These are phyloP conservation scores for Acanthornis magna DNA, from an alignment of 2,797 vertebrate species.

Conservation along the genomic window DNA sequence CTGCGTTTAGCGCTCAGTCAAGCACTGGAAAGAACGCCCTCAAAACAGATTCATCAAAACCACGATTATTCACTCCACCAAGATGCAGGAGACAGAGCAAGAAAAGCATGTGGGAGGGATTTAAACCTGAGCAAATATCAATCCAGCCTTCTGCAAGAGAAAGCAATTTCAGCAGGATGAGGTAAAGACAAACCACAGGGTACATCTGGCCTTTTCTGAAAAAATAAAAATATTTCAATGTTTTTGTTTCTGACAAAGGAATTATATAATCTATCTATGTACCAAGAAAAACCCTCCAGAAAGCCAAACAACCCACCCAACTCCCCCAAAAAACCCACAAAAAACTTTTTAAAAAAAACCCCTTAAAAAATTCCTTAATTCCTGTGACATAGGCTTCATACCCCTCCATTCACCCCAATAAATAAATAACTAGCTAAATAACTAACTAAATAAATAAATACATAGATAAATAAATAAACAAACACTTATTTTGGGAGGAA, in stretches of 20 bases:
- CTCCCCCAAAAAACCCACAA: too few species aligned
- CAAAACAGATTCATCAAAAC: slow-evolving; percentile 43
- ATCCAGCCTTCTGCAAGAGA: not conserved
- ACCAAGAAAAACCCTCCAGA: not conserved
- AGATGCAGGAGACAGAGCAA: not conserved
- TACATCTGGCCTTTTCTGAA: not conserved
- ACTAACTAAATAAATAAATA: too few species aligned
- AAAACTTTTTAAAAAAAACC: too few species aligned
- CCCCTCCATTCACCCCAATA: fast-evolving
- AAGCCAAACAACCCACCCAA: fast-evolving
- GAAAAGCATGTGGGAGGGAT: not conserved
- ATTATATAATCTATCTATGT: not conserved
- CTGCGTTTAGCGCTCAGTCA: not conserved
- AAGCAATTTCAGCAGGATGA: not conserved
- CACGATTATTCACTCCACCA: not conserved
- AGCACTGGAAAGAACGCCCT: not conserved
- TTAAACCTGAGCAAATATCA: not conserved
- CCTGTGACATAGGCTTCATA: not conserved
- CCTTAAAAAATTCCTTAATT: not conserved
- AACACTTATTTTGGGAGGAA: not conserved
- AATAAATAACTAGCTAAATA: too few species aligned
- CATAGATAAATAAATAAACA: too few species aligned
- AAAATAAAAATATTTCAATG: not conserved
- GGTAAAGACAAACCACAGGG: not conserved
- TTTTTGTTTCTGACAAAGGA: not conserved